phyloP scores from a whole-genome alignment of 2,888 invertebrate species.

The Agrilus biguttatus region DNA sequence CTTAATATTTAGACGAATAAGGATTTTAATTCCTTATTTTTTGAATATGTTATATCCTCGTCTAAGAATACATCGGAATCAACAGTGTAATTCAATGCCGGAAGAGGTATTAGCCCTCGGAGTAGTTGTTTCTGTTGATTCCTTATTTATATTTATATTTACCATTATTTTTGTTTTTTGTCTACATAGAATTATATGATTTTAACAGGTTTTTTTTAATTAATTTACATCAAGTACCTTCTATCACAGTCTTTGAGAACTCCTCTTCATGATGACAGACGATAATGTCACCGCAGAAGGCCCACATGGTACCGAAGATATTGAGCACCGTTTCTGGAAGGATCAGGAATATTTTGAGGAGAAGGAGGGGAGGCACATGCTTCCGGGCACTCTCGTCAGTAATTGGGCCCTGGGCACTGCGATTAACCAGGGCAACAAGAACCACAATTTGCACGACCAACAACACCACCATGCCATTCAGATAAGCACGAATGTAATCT shows the following conservation, averaged over 20 bases:
- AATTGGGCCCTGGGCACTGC: slow-evolving; percentile 65
- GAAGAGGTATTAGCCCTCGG: no score
- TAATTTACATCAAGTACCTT: slow-evolving; percentile 37
- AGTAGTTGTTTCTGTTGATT: no score
- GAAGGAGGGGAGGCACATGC: slow-evolving; percentile 55
- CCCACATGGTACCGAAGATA: slow-evolving; percentile 70
- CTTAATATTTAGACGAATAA: no score
- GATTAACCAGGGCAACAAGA: slow-evolving; percentile 49
- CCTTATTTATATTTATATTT: no score
- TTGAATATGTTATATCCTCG: no score
- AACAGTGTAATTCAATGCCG: no score
- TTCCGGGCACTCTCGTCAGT: slow-evolving; percentile 56
- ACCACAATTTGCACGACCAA: slow-evolving; percentile 49
- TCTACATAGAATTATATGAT: no score
- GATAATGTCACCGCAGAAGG: slow-evolving; percentile 50
- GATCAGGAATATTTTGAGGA: slow-evolving; percentile 57
- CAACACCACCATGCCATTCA: slow-evolving; percentile 53
- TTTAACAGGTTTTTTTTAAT: no score
- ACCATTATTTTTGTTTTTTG: no score
- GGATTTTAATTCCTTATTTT: no score
- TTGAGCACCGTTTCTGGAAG: slow-evolving; percentile 68
- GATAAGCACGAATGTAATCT: slow-evolving; percentile 54
- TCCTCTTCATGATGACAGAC: slow-evolving; percentile 51
- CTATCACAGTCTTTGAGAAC: slow-evolving; percentile 56
- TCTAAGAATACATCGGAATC: no score